These are phyloP conservation scores for Anguilla japonica DNA, from an alignment of 2,113 vertebrate species.

Conservation along the genomic window DNA sequence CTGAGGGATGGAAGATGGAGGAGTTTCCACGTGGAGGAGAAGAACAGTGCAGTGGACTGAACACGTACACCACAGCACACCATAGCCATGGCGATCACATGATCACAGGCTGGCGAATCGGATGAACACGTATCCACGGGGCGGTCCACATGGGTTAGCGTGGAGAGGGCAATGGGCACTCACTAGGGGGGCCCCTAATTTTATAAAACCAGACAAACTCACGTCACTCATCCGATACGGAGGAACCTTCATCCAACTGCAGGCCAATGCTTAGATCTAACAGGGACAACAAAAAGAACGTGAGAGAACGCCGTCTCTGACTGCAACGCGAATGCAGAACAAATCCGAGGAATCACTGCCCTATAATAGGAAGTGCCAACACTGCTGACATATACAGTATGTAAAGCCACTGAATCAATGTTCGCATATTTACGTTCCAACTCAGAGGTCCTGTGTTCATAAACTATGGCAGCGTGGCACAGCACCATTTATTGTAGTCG, in stretches of 20 bases:
- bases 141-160: neutral
- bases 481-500: neutral
- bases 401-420: neutral
- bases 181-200: neutral
- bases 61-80: neutral
- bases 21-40: neutral
- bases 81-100: neutral
- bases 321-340: neutral
- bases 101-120: neutral
- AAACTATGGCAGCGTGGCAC: neutral
- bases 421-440: neutral
- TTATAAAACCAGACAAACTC: neutral
- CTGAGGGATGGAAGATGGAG: neutral
- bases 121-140: neutral
- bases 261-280: neutral
- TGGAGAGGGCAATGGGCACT: neutral
- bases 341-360: neutral
- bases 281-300: neutral
- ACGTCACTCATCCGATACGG: neutral
- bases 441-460: neutral
- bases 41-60: neutral
- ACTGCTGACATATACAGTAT: neutral
- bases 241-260: neutral
- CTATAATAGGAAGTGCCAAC: neutral
- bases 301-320: neutral